These are phyloP conservation scores for Lepus europaeus DNA, from an alignment of 2,113 vertebrate genomes.

Conservation along the genomic window DNA sequence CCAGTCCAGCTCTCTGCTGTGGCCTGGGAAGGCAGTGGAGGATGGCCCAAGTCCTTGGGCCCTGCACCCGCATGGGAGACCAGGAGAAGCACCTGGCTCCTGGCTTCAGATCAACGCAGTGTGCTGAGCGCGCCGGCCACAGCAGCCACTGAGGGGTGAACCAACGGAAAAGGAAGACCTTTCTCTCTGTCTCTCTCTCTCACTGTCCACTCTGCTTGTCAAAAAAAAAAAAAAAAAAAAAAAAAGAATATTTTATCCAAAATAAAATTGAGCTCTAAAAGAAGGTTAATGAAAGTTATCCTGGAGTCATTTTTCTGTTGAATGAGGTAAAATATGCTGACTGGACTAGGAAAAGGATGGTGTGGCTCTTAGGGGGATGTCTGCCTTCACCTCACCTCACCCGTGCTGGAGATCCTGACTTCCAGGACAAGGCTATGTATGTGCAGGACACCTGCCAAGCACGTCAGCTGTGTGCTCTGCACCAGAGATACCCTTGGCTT, in stretches of 20 bases:
- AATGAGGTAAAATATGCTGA: background rate
- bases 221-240: too few species aligned
- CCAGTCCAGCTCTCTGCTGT: too few species aligned
- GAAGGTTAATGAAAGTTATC: background rate
- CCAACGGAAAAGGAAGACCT: too few species aligned
- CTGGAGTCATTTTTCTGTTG: background rate
- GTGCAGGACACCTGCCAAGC: background rate
- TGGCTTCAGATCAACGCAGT: too few species aligned
- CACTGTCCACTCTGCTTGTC: too few species aligned
- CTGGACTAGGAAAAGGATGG: background rate
- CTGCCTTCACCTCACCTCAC: background rate
- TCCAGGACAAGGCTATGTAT: background rate
- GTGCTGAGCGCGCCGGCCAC: too few species aligned
- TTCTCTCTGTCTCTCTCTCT: too few species aligned
- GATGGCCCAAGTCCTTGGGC: too few species aligned
- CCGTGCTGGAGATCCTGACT: background rate
- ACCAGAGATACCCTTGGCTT: background rate
- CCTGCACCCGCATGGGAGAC: too few species aligned
- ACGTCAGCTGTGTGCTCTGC: background rate
- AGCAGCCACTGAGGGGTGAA: too few species aligned
- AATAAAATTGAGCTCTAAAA: constrained; percentile 14
- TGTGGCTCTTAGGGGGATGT: background rate
- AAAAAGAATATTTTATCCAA: background rate
- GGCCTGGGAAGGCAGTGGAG: too few species aligned
- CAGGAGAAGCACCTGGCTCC: too few species aligned